These are phyloP conservation scores for Potorous gilbertii DNA, from an alignment of 2,797 vertebrate species.

Conservation along the genomic window DNA sequence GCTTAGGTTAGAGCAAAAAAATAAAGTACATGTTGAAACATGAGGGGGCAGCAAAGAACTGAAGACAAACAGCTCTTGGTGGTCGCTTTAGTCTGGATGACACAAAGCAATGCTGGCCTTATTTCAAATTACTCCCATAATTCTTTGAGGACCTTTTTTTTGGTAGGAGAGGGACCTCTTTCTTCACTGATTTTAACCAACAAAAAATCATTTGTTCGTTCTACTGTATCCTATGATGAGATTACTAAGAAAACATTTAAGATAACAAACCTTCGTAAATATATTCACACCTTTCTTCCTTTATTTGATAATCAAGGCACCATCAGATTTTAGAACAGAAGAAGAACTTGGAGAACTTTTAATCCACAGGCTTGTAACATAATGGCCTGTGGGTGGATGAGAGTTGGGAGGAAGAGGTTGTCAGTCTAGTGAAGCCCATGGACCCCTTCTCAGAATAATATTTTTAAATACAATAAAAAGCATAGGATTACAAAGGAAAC, in stretches of 20 bases:
- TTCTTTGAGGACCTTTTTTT: not conserved
- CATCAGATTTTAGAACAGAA: conserved; percentile 11
- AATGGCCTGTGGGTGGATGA: not conserved
- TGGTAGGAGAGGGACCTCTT: not conserved
- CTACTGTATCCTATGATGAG: not conserved
- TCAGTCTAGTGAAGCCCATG: not conserved
- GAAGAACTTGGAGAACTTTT: conserved; percentile 13
- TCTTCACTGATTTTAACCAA: not conserved
- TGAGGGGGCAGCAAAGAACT: conserved; percentile 63
- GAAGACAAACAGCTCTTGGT: conserved; percentile 5
- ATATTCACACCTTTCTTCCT: not conserved
- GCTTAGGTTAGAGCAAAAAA: not conserved
- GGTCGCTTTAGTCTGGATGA: fast-evolving
- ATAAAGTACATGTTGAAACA: conserved; percentile 24
- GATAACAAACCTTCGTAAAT: not conserved
- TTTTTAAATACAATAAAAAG: not conserved
- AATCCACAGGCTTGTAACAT: not conserved
- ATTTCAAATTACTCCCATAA: not conserved
- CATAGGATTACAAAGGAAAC: not conserved
- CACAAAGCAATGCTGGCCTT: fast-evolving
- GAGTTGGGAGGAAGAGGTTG: not conserved
- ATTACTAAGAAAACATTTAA: not conserved
- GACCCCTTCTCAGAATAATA: not conserved
- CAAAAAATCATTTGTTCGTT: too few relatives aligned
- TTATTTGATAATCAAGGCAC: conserved; percentile 13